A percentile compares a stretch with the other conserved stretches of the same genome.
Evolutionary conservation across 2,113 vertebrate genomes (phyloP).

Genomic region (Eolophus roseicapilla): DNA sequence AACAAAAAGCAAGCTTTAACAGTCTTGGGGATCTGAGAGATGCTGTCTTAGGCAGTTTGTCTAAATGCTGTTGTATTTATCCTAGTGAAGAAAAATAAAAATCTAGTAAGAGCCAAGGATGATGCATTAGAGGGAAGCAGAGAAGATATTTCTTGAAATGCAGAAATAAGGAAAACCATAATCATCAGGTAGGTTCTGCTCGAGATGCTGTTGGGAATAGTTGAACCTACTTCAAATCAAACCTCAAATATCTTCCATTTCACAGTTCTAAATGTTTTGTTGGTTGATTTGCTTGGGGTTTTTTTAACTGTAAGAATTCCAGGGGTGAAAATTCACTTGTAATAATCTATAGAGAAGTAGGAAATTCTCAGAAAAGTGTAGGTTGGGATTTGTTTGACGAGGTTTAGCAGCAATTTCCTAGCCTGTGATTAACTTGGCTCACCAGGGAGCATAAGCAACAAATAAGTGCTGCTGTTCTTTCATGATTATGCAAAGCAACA

Average conservation of each 20-base stretch:
- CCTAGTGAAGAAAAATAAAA: neutral
- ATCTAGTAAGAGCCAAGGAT: neutral
- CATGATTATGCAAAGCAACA: neutral
- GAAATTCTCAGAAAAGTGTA: neutral
- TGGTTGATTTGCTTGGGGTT: neutral
- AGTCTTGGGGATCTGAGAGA: neutral
- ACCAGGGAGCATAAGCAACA: neutral
- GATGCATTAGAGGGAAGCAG: neutral
- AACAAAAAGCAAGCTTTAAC: neutral
- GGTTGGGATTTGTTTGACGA: neutral
- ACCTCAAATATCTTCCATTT: neutral
- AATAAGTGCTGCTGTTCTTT: neutral
- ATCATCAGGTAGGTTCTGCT: neutral
- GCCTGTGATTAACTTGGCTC: neutral
- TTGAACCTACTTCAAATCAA: neutral
- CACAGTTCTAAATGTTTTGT: neutral
- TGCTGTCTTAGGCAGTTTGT: neutral
- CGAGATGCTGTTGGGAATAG: neutral
- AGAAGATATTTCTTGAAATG: neutral
- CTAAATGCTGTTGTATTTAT: neutral
- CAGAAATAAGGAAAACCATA: neutral
- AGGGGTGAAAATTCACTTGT: neutral
- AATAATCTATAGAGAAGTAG: neutral
- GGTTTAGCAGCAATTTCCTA: neutral
- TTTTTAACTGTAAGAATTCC: neutral